Percentiles rank a stretch among this genome's conserved stretches.
Evolutionary conservation across 2,113 vertebrate genomes (phyloP).

Genomic region (Passer montanus): DNA sequence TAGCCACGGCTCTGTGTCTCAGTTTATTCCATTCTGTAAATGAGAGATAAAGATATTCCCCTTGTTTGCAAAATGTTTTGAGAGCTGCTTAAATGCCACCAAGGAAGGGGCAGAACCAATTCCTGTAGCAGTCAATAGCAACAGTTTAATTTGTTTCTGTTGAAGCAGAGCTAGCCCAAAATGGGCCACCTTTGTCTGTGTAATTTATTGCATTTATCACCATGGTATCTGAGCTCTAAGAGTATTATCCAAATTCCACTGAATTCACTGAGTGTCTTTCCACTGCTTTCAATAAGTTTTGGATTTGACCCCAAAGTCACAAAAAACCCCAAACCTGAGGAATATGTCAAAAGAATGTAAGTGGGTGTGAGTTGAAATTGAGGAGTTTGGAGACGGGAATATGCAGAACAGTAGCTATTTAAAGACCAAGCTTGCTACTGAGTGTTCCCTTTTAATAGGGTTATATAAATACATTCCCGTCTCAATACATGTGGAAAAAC

Average conservation of each 20-base stretch:
- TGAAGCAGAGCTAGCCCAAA: neutral
- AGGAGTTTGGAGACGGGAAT: conserved; percentile 45
- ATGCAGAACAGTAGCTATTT: conserved; percentile 71
- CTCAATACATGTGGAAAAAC: conserved; percentile 69
- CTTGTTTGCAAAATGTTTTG: neutral
- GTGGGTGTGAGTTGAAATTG: conserved; percentile 70
- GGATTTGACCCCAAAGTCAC: conserved; percentile 42
- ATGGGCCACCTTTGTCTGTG: neutral
- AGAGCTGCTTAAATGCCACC: neutral
- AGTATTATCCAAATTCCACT: conserved; percentile 49
- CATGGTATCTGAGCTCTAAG: conserved; percentile 25
- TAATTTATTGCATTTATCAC: conserved; percentile 59
- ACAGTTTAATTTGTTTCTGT: neutral
- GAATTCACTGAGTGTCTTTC: conserved; percentile 56
- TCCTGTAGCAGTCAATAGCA: neutral
- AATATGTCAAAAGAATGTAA: conserved; percentile 68
- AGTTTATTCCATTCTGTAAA: neutral
- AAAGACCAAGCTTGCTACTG: conserved; percentile 48
- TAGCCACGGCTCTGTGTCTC: accelerated
- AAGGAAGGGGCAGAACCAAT: neutral
- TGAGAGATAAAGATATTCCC: neutral
- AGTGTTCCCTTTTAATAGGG: conserved; percentile 65
- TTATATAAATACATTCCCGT: conserved; percentile 70
- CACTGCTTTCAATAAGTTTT: conserved; percentile 51
- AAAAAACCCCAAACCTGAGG: conserved; percentile 29